Evolutionary conservation across 2,888 invertebrate species (phyloP), one percentile per base, ranked within the genome.

Genomic region (Cenopis cana): DNA sequence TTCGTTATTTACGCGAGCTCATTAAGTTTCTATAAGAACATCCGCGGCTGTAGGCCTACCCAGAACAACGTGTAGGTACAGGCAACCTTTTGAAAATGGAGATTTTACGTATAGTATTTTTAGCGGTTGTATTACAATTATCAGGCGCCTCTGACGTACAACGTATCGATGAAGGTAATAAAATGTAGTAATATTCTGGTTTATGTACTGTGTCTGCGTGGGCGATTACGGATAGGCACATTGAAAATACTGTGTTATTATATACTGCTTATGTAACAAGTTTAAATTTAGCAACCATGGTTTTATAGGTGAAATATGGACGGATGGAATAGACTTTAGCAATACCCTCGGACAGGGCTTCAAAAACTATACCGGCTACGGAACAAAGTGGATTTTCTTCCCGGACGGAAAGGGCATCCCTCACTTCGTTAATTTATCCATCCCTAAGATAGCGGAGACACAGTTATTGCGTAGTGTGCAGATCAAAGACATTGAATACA

Each of bases 381-480:
- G 93, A 38, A 84, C 78, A 3, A 84, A 89, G 50, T 94, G 90
- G 88, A 85, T 94, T 71, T 89, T 89, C 75, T 88, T 94, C 69
- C 91, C 92, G 1, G 90, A 91, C 50, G 90, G 89, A 12, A 82
- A 93, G 67, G 91, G 85, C 1, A 75, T 80, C 14, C 84, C 87
- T 3, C 85, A 85, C 74, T 81, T 80, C 61, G 79, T 86, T 61
- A 83, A 83, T 68, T 78, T 89, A 50, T 80, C 80, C 20, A 73
- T 68, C 36, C 56, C 75, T 61, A 24, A 62, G 36, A 24, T 33
- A 18, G 64, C 55, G 61, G 33, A 62, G 36, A 24, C 33, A 24
- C 69, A 59, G 29, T 9, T n/a, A n/a, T n/a, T 49, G 64, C 68
- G n/a, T 17, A 33, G 24, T 46, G 12, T 29, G 11, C 24, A 60